These are phyloP conservation scores for Phalacrocorax aristotelis DNA, from an alignment of 2,113 vertebrate genomes.

Conservation along the genomic window DNA sequence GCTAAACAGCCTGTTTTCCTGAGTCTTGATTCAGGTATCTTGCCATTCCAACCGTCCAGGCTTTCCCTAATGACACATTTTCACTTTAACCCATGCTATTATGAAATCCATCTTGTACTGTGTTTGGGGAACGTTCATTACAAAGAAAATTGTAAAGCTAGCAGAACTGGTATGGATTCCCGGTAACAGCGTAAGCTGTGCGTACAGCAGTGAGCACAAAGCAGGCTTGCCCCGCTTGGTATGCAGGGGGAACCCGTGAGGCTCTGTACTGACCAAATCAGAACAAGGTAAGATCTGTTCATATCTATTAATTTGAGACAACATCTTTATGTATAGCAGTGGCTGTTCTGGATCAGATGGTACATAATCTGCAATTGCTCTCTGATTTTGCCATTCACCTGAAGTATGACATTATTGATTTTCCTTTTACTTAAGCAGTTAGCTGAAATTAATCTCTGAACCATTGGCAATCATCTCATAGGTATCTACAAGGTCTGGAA, in stretches of 20 bases:
- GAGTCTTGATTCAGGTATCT: neutral
- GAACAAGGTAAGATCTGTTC: neutral
- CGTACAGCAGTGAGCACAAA: neutral
- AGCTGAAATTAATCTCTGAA: neutral
- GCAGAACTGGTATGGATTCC: neutral
- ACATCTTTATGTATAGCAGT: neutral
- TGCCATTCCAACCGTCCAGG: neutral
- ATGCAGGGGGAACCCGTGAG: neutral
- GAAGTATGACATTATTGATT: neutral
- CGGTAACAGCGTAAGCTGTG: neutral
- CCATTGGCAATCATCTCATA: neutral
- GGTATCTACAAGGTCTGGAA: neutral
- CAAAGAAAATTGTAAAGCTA: neutral
- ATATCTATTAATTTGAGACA: neutral
- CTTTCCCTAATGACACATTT: neutral
- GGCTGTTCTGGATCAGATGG: neutral
- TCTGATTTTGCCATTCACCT: neutral
- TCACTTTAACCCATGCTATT: neutral
- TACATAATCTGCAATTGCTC: neutral
- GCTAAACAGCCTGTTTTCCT: neutral
- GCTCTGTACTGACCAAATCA: neutral
- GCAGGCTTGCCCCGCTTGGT: neutral
- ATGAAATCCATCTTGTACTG: neutral
- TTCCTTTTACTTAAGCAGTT: neutral
- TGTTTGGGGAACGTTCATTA: neutral